phyloP scores from a whole-genome alignment of 2,797 vertebrate species.

The Eutrigla gurnardus region DNA sequence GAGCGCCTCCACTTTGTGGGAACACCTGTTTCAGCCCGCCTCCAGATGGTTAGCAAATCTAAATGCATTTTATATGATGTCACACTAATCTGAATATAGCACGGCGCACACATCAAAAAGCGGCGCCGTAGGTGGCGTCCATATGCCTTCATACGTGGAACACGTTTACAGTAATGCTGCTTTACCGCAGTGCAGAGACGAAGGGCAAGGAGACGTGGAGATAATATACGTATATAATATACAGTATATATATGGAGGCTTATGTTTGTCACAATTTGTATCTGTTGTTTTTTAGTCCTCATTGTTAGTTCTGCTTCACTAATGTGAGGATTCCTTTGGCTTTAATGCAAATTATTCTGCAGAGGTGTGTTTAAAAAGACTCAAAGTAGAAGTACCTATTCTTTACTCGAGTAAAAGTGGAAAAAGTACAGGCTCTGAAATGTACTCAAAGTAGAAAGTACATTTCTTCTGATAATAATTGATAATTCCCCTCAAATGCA shows the following conservation, averaged over 20 bases:
- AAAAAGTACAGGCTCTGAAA: too few relatives aligned
- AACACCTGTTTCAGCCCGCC: constrained; percentile 76
- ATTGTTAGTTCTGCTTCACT: too few relatives aligned
- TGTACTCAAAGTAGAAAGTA: too few relatives aligned
- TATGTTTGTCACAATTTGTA: not conserved
- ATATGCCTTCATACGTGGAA: constrained; percentile 63
- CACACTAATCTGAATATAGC: constrained; percentile 76
- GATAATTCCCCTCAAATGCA: too few relatives aligned
- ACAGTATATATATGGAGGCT: not conserved
- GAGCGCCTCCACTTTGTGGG: constrained; percentile 67
- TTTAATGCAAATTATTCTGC: too few relatives aligned
- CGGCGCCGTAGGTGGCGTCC: constrained; percentile 65
- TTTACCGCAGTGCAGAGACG: constrained; percentile 24
- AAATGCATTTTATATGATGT: constrained; percentile 80
- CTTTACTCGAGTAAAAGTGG: too few relatives aligned
- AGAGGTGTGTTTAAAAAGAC: too few relatives aligned
- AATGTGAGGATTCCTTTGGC: not conserved
- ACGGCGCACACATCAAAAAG: constrained; percentile 67
- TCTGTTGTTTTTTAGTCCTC: not conserved
- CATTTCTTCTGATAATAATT: too few relatives aligned
- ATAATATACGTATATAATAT: too few relatives aligned
- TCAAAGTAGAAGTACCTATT: too few relatives aligned
- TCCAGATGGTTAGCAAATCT: constrained; percentile 81
- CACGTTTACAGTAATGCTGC: constrained; percentile 55
- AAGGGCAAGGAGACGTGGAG: not conserved